Base-by-base conservation (phyloP, 2,888 invertebrate genomes). In the Stegophylla sp. region DNA sequence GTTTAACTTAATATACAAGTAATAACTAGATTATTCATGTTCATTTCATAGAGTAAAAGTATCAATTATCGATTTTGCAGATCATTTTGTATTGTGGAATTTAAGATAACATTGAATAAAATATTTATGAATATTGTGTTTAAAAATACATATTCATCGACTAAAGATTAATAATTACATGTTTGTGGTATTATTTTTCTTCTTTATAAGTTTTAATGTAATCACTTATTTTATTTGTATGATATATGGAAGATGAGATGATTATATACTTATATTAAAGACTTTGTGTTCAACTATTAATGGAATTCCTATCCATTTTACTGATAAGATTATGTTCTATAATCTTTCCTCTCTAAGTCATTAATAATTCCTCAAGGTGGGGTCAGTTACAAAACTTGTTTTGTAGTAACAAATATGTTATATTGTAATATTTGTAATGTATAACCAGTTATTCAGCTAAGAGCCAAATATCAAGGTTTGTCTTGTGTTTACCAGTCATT, bases 171-270 rank as follows among this genome's bases (percentile, higher is more conserved):
- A 75, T 51, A 17, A 75, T n/a, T n/a, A 75, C n/a, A 56, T 75
- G 34, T 64, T 15, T 20, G 12, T 77, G 59, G 20, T 69, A 67
- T 75, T 63, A 9, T 79, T 59, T 79, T 67, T 76, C 34, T 48
- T 45, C n/a, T 63, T n/a, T 67, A 59, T 71, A 79, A 63, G 61
- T 71, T 61, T 17, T 34, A 61, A 59, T 23, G 61, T 48, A 79
- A 71, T 79, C 79, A 69, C 61, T 48, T 79, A 79, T 71, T 69
- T 79, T 61, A 79, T 61, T 77, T 79, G 71, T 79, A 71, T 67
- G 77, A 64, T 20, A 48, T 61, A 61, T 79, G 34, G 48, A 69
- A 45, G 67, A 48, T 63, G 69, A 71, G 67, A 48, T 63, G 69
- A 71, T 79, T 79, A 74, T 74, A 71, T 71, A 79, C 79, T 71